Base-by-base conservation (phyloP, 30 jellyfish, hydroid and myxozoan genomes). In the Calvadosia cruxmelitensis region DNA sequence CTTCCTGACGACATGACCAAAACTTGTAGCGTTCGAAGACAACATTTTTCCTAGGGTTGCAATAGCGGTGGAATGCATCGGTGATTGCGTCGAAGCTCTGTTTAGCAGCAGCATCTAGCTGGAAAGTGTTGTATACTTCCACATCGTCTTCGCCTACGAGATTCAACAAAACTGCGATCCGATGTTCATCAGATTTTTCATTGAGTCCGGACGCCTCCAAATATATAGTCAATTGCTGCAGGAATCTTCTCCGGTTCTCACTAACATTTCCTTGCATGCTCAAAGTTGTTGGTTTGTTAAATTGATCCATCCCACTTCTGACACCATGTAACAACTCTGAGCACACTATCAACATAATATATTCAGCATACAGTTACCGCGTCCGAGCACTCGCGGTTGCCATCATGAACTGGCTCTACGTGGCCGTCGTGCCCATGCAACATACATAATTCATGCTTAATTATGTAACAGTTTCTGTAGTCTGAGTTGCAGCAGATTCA, bases 21-120 rank as follows among this genome's bases (percentile, higher is more conserved):
- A 71, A 71, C 34, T 51, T 29, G 34, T 29, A 71, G 32, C 82
- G 48, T 23, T 71, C 82, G 27, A 32, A 71, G 25, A 57, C 75
- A 52, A 71, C 82, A 25, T 51, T 71, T 33, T 71, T 71, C 25
- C 77, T 34, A 27, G 76, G 82, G 26, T 52, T 71, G 53, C 79
- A 42, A 69, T 69, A 69, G 29, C 30, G 32, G 29, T 31, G 57
- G 53, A 71, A 53, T 53, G 16, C 53, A 26, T 52, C 53, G 2
- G 31, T 24, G 30, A 71, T 53, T 2, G 70, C 64, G 3, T 0
- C 52, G 26, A 53, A 68, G 33, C 27, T 51, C 27, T 71, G 33
- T 50, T 35, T 36, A 28, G 51, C 82, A 7, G 24, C 77, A 15
- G 3, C 82, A 12, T 57, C 7, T 49, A 61, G 29, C 62, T 16